Evolutionary conservation across 1,140 invertebrate genomes (phyloP).

Genomic region (Drosophila navojoa): DNA sequence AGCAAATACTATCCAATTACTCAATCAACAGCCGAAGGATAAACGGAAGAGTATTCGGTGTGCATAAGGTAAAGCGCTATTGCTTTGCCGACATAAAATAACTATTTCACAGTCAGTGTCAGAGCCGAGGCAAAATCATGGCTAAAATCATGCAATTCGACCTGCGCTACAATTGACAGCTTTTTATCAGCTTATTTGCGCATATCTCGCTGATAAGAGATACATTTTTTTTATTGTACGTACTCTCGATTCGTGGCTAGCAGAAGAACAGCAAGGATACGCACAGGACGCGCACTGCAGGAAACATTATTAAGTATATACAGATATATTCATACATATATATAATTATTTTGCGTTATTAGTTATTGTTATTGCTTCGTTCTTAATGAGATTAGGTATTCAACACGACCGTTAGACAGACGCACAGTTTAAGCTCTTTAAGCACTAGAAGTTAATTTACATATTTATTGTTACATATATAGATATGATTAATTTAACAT

Average conservation of each 20-base stretch:
- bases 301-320: conserved; percentile 16
- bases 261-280: conserved; percentile 25
- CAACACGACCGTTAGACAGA: conserved; percentile 20
- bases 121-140: conserved; percentile 19
- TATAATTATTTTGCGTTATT: background rate
- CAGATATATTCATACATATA: conserved; percentile 20
- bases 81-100: background rate
- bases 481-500: conserved; percentile 16
- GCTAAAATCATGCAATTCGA: conserved; percentile 40
- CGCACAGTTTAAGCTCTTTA: conserved; percentile 34
- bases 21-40: conserved; percentile 19
- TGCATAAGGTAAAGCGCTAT: background rate
- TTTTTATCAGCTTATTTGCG: conserved; percentile 58
- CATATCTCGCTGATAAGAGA: conserved; percentile 75
- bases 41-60: background rate
- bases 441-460: conserved; percentile 14
- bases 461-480: background rate
- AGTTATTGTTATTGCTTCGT: conserved; percentile 2
- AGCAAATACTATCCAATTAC: conserved; percentile 43
- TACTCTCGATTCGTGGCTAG: conserved; percentile 64
- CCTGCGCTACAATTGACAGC: conserved; percentile 21
- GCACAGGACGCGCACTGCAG: conserved; percentile 59
- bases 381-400: conserved; percentile 10
- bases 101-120: background rate
- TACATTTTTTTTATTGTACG: conserved; percentile 75